A percentile compares a stretch with the other conserved stretches of the same genome.
These are phyloP conservation scores for Oceanodroma tethys DNA, from an alignment of 2,113 vertebrate genomes.

Conservation along the genomic window DNA sequence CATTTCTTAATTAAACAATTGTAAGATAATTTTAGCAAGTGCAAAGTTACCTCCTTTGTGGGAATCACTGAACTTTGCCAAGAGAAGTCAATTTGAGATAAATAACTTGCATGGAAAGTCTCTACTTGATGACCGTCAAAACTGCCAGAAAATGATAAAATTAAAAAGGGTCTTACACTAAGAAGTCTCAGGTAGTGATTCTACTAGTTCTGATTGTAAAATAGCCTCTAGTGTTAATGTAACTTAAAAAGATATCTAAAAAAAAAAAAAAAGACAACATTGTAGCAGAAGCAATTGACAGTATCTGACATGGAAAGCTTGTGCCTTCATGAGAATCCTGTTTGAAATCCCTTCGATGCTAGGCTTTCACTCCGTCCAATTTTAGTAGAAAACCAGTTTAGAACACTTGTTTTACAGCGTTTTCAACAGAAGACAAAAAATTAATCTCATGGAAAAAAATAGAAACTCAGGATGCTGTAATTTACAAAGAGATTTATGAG, in stretches of 20 bases:
- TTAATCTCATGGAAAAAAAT: background rate
- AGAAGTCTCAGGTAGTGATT: background rate
- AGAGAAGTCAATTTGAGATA: background rate
- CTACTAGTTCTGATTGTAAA: background rate
- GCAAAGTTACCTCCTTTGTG: background rate
- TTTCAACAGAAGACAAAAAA: slow-evolving; percentile 21
- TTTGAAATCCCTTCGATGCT: background rate
- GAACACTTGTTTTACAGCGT: background rate
- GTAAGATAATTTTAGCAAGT: slow-evolving; percentile 1
- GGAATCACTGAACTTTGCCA: background rate
- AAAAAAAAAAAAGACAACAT: background rate
- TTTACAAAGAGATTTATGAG: slow-evolving; percentile 46
- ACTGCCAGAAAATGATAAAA: background rate
- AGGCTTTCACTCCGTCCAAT: background rate
- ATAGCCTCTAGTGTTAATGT: background rate
- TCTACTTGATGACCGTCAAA: background rate
- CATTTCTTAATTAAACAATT: background rate
- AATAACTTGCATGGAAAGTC: background rate
- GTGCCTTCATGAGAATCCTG: background rate
- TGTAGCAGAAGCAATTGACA: background rate
- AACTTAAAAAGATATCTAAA: background rate
- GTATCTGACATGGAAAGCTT: background rate
- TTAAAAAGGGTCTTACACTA: background rate
- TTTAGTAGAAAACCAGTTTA: background rate
- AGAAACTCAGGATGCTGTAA: slow-evolving; percentile 11